Base-by-base conservation (phyloP, 2,797 vertebrate species). In the Oryzias sinensis region DNA sequence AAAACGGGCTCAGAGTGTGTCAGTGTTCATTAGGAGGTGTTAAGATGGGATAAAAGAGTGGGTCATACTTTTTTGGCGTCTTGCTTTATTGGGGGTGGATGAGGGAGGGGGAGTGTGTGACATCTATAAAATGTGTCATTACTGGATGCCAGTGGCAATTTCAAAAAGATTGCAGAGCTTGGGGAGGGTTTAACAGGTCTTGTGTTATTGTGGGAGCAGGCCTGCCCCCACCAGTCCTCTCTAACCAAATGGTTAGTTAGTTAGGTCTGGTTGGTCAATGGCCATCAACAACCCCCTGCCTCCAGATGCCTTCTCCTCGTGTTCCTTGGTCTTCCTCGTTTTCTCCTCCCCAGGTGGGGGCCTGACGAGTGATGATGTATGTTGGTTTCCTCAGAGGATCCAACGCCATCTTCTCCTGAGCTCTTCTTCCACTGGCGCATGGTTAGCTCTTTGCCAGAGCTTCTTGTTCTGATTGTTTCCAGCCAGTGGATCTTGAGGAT, bases 111-210 rank as follows among this genome's bases (percentile, higher is more conserved):
- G 55, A 16, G 59, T 57, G 65, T 62, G 57, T 74, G 79, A 71
- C 83, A 76, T 84, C 83, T 83, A 76, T 79, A 82, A 90, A 89
- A 84, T 70, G 76, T 87, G 86, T 89, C 77, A 81, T 89, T 90
- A 86, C 66, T 33, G 24, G 72, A 77, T 72, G 70, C 55, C 62
- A 42, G 25, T 43, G 60, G 72, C 75, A 51, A 75, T 84, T 89
- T 91, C n/a, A n/a, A 90, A 91, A 88, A 76, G 48, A 56, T 53
- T 82, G 56, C 59, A 78, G 72, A 76, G 68, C 76, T 54, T 66
- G 56, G 72, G 53, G 65, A 84, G 85, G 74, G 91, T 90, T 81
- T 87, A 85, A 88, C 79, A 60, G 74, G 24, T 51, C 24, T 67
- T 17, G 24, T 40, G 62, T 70, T 62, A 58, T 79, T 43, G 53